A percentile compares a stretch with the other conserved stretches of the same genome.
These are phyloP conservation scores for Ephialtes manifestator DNA, from an alignment of 2,888 invertebrate species.

Conservation along the genomic window DNA sequence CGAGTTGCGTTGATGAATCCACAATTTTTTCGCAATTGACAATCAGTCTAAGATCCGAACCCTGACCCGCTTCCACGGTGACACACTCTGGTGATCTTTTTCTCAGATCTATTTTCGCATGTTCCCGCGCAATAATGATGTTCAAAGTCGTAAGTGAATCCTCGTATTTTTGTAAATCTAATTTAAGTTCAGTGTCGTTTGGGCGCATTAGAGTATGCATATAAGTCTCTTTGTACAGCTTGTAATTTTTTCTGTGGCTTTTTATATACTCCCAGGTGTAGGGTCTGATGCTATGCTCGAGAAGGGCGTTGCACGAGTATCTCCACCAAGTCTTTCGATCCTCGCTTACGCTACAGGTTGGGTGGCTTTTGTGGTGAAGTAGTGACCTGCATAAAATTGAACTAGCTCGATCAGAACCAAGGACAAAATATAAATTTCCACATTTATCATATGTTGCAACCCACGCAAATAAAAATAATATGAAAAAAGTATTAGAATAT, in stretches of 20 bases:
- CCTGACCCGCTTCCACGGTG: conserved; percentile 82
- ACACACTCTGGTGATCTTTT: conserved; percentile 83
- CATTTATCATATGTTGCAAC: not conserved
- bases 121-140: conserved; percentile 92
- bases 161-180: conserved; percentile 92
- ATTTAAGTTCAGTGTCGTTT: conserved; percentile 91
- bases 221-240: conserved; percentile 90
- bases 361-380: conserved; percentile 88
- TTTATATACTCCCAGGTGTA: conserved; percentile 92
- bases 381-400: conserved; percentile 66
- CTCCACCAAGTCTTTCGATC: conserved; percentile 91
- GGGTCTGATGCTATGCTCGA: conserved; percentile 91
- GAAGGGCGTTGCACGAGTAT: conserved; percentile 90
- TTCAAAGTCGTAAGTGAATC: conserved; percentile 91
- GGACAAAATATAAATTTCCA: not conserved
- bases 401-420: not conserved
- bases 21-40: conserved; percentile 87
- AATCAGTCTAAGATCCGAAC: conserved; percentile 86
- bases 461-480: no score
- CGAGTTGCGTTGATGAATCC: conserved; percentile 89
- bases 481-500: no score
- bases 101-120: conserved; percentile 90
- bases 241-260: conserved; percentile 90
- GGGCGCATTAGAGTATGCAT: conserved; percentile 91
- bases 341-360: conserved; percentile 87